Base-by-base conservation (phyloP, 2,113 vertebrate genomes). In the Ailurus styani region DNA sequence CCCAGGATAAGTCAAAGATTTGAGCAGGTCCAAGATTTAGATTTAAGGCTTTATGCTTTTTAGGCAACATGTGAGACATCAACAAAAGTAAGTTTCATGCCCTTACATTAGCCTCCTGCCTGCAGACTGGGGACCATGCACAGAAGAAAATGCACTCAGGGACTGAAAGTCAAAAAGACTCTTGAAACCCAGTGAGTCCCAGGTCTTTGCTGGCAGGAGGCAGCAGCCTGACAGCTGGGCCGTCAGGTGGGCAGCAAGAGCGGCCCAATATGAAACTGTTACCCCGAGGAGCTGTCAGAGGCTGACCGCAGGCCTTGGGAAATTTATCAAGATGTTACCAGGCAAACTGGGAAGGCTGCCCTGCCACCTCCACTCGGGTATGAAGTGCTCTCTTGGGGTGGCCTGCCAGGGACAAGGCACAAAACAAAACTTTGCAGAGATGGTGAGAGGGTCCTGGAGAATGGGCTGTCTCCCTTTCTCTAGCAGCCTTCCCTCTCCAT, bases 111-210 rank as follows among this genome's bases (percentile, higher is more conserved):
- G 37, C 50, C 37, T 75, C 21, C 60, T 62, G 37, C 66, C 91
- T 96, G 7, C 12, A 82, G 82, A n/a, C 27, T 0, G 1, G 87
- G 40, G 37, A 31, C n/a, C 37, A n/a, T 5, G 14, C 23, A 81
- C 79, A 94, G 72, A 87, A 54, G 79, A 84, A 6, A 57, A 57
- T 23, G 34, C 75, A 42, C 18, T 68, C 62, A 47, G 54, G 20
- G 37, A 5, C 72, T 91, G 86, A 87, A 97, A 96, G 96, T 83
- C n/a, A 96, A 96, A 96, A 96, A 95, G 72, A 81, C 57, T 94
- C 40, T 88, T 82, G 57, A 91, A 85, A 66, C 23, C 20, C 66
- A 77, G 15, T 23, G 64, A 66, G 75, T 73, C 29, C 31, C 64
- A 85, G 42, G 15, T 37, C 87, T 94, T 95, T 85, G 52, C 45